Conservation (phyloP, 2,797 vertebrate genomes). For the Rhynchonycteris naso region DNA sequence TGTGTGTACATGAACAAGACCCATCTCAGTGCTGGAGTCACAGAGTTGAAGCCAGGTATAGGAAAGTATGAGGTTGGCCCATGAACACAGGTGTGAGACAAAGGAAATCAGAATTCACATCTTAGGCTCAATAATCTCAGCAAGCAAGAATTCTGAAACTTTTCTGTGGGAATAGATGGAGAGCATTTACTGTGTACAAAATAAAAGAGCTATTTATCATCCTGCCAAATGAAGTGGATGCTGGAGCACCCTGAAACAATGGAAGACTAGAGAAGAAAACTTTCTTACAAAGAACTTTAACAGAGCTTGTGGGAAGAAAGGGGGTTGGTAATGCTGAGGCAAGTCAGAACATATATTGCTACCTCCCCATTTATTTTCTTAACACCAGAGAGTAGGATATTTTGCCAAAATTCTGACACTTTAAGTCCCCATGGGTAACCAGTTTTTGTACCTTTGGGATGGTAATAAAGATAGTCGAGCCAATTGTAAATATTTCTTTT, state of each 20-base stretch:
- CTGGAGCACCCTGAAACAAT: neutral
- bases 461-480: neutral
- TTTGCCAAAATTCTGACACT: neutral
- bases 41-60: neutral
- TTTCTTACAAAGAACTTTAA: constrained; percentile 12
- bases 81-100: neutral
- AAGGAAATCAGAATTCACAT: neutral
- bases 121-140: neutral
- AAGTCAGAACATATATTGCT: neutral
- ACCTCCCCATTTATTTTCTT: neutral
- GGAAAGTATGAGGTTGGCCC: neutral
- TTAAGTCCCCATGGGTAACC: neutral
- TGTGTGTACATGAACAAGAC: neutral
- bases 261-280: neutral
- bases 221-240: neutral
- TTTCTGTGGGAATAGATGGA: neutral
- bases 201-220: neutral
- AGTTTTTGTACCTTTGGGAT: neutral
- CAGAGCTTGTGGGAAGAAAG: neutral
- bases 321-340: neutral
- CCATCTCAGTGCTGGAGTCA: neutral
- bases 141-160: neutral
- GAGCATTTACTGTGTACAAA: neutral
- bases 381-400: neutral
- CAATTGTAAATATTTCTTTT: neutral